Evolutionary conservation across 1,140 invertebrate genomes (phyloP), one percentile per base, ranked within the genome.

Genomic region (Bradynema listronoti): DNA sequence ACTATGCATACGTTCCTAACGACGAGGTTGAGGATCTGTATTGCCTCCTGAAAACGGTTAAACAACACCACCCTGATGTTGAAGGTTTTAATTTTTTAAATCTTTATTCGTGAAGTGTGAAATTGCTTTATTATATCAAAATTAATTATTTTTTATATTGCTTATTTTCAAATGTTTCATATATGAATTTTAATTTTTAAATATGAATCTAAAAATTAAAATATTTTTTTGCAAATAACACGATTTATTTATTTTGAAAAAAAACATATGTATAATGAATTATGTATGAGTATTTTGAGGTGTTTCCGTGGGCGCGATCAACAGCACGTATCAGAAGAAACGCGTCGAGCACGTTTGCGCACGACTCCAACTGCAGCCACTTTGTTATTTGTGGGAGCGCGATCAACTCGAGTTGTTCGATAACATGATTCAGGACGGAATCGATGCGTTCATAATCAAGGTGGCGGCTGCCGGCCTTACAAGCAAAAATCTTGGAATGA

Each of bases 11-110:
- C 58, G 88, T 86, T 33, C 85, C 86, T 46, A 85, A 87, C 76
- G 95, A 98, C 85, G 94, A 99, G 84, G 94, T 98, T n/a, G 95
- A 99, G 82, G 94, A 98, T 83, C 83, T 99, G 22, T 95, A 86
- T 79, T 82, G 85, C 60, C 83, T 98, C 27, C 81, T 99, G 30
- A 81, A 84, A 71, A 84, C 85, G 80, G 84, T 96, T 32, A 91
- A 90, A 84, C 87, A 89, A 29, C 19, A 60, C n/a, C 59, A 72
- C 51, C 68, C 70, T 9, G 68, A 74, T 51, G 58, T 77, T 43
- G 51, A 66, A 82, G 79, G 60, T 69, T n/a, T 33, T 27, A 25
- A 22, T 19, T 34, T 36, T 63, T 53, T 53, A 9, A 33, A 19
- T 46, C 51, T 32, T 16, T 53, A 24, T 9, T 45, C 9, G 22